Evolutionary conservation across 2,888 invertebrate genomes (phyloP), one percentile per base, ranked within the genome.

Genomic region (Pristionchus arcanus): DNA sequence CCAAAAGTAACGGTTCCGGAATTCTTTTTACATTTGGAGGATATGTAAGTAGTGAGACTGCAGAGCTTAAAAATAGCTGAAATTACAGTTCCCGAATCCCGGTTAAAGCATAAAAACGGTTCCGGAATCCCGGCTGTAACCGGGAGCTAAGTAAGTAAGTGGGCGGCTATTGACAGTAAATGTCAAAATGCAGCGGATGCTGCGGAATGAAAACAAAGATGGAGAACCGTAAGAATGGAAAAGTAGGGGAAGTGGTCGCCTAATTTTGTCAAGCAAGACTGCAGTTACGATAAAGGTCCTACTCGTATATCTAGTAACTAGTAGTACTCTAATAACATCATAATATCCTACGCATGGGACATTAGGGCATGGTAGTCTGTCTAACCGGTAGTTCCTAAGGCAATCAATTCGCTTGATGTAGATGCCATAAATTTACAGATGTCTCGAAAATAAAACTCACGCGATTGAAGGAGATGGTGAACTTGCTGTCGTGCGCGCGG

Each of bases 401-500:
- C 42, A 13, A 49, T 49, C 9, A 49, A 49, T 7, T 9, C 0
- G 9, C 42, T 49, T 49, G 42, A 49, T 13, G 4, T 49, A 13
- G 42, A 49, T 49, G 1, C 59, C 19, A 68, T 9, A 25, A 68
- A 19, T 68, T 28, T 68, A 15, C 31, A 7, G 9, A 28, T 15
- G 15, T 28, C 15, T 5, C 34, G 37, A 81, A 81, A 34, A 9
- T 11, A 4, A 53, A 42, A 91, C 91, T 90, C 81, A 92, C 93
- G 68, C 91, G 90, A 83, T 93, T 92, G 90, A 92, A 90, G 28
- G 89, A 91, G 88, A 93, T 90, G 88, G 91, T 92, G 91, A 94
- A 94, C 89, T 93, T 92, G 90, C 90, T 77, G 90, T 93, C 94
- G 90, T 94, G 94, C 59, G 93, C 93, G n/a, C 94, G 93, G 81